Evolutionary conservation across 1,140 invertebrate species (phyloP).

Genomic region (Hylaeus anthracinus): DNA sequence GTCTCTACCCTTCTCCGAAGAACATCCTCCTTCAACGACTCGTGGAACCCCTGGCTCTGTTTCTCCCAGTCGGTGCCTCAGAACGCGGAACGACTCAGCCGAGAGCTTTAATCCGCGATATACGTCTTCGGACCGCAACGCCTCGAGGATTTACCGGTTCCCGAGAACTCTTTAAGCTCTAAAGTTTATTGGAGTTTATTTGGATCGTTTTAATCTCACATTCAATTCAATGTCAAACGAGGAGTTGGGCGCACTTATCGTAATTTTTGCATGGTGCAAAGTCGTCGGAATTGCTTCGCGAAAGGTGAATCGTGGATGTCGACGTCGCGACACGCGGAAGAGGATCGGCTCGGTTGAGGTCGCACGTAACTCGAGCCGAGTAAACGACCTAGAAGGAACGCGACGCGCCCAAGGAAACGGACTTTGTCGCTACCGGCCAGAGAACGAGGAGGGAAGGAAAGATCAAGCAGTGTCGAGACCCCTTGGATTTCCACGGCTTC

Average conservation of each 20-base stretch:
- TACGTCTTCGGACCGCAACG: slow-evolving; percentile 60
- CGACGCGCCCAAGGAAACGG: slow-evolving; percentile 47
- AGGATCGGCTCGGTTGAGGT: slow-evolving; percentile 18
- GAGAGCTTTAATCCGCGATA: slow-evolving; percentile 58
- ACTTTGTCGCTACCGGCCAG: slow-evolving; percentile 14
- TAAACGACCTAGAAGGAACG: slow-evolving; percentile 51
- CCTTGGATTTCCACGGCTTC: slow-evolving; percentile 81
- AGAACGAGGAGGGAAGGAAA: slow-evolving; percentile 62
- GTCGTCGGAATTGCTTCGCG: too few species aligned
- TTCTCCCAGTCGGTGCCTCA: slow-evolving; percentile 13
- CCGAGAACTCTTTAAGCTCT: too few species aligned
- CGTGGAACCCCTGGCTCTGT: not conserved
- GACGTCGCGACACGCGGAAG: slow-evolving; percentile 6
- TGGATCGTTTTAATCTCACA: too few species aligned
- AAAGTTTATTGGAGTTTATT: too few species aligned
- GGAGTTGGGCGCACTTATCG: too few species aligned
- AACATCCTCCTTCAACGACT: slow-evolving; percentile 25
- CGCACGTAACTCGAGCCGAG: slow-evolving; percentile 67
- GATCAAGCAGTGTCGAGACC: slow-evolving; percentile 80
- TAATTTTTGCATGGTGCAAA: too few species aligned
- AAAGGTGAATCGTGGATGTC: not conserved
- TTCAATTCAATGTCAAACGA: not conserved
- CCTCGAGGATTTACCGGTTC: slow-evolving; percentile 49
- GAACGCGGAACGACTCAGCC: slow-evolving; percentile 7
- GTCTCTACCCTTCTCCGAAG: slow-evolving; percentile 38